phyloP scores from a whole-genome alignment of 2,888 invertebrate genomes.

The Lathronympha strigana region DNA sequence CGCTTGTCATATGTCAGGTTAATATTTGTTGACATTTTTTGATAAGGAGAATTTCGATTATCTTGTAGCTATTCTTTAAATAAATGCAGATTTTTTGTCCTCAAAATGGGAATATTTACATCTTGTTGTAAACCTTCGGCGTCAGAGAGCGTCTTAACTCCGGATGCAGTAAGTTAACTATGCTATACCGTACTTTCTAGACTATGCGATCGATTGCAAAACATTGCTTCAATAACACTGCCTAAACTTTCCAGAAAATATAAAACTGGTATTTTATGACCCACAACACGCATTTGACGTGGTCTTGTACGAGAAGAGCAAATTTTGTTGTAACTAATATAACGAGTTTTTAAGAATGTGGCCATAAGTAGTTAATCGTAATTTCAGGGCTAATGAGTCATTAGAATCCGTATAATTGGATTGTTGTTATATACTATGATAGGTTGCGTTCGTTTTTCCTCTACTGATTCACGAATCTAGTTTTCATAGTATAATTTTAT shows the following conservation, averaged over 20 bases:
- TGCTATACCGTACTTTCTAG: constrained; percentile 21
- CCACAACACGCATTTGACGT: not conserved
- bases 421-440: not conserved
- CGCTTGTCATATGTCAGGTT: constrained; percentile 40
- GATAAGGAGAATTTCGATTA: constrained; percentile 34
- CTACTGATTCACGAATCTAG: not conserved
- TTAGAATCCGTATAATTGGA: constrained; percentile 2
- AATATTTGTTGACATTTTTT: constrained; percentile 42
- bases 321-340: not conserved
- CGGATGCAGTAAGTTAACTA: constrained; percentile 81
- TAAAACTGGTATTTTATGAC: not conserved
- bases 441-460: not conserved
- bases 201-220: constrained; percentile 34
- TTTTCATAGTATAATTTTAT: not conserved
- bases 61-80: constrained; percentile 8
- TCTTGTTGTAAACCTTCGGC: constrained; percentile 83
- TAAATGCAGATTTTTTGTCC: constrained; percentile 40
- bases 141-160: constrained; percentile 83
- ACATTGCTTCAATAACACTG: constrained; percentile 24
- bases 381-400: constrained; percentile 3
- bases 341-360: constrained; percentile 1
- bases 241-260: not conserved
- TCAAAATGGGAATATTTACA: constrained; percentile 77
- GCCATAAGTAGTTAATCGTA: not conserved
- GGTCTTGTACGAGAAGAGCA: not conserved